phyloP scores from a whole-genome alignment of 2,797 vertebrate genomes.

The Alauda arvensis region DNA sequence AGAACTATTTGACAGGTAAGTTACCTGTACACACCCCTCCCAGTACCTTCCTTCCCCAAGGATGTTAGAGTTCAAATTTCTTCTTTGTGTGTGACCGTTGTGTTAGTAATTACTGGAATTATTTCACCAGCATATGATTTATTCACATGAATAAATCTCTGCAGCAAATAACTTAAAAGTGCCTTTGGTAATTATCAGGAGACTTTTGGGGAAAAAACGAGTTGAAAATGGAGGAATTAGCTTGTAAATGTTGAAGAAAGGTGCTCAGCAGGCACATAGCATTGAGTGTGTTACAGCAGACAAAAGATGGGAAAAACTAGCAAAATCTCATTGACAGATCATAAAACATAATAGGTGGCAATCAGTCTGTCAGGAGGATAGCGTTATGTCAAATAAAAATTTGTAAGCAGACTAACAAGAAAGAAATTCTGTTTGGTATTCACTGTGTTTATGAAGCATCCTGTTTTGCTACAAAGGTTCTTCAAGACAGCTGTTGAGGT shows the following conservation, averaged over 20 bases:
- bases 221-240: background rate
- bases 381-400: background rate
- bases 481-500: background rate
- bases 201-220: background rate
- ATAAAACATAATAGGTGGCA: background rate
- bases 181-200: background rate
- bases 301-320: background rate
- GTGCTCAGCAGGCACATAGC: background rate
- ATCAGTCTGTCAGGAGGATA: background rate
- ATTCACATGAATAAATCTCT: background rate
- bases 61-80: background rate
- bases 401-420: background rate
- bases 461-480: background rate
- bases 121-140: background rate
- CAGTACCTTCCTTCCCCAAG: background rate
- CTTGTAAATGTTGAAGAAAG: background rate
- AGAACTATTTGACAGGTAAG: slow-evolving; percentile 87
- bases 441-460: background rate
- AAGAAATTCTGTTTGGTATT: background rate
- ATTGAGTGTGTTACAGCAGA: background rate
- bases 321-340: background rate
- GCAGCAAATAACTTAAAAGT: background rate
- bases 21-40: background rate
- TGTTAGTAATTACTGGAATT: background rate
- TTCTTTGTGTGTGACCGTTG: background rate